Evolutionary conservation across 2,888 invertebrate genomes (phyloP).

Genomic region (Drosophila neotestacea): DNA sequence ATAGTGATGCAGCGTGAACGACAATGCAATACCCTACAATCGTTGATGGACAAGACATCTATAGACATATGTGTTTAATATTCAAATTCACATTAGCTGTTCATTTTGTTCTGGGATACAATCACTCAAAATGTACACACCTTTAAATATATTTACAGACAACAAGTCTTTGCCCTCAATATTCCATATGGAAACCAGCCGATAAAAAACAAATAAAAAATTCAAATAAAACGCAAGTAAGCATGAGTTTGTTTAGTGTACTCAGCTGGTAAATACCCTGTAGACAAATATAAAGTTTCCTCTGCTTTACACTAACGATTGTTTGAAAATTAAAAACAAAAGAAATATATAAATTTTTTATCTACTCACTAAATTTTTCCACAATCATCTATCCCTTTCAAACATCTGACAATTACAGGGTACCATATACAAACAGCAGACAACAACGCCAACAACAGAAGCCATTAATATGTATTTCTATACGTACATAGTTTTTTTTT

Average conservation of each 20-base stretch:
- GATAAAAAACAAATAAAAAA: conserved; percentile 56
- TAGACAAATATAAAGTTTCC: not conserved
- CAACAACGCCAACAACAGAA: conserved; percentile 29
- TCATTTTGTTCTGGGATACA: conserved; percentile 25
- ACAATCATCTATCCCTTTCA: not conserved
- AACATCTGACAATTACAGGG: not conserved
- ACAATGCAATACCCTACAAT: conserved; percentile 25
- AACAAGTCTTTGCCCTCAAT: conserved; percentile 20
- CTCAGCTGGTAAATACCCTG: conserved; percentile 4
- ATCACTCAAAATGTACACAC: conserved; percentile 24
- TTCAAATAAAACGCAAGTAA: conserved; percentile 36
- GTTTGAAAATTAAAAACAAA: conserved; percentile 1
- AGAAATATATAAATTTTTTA: too few relatives aligned
- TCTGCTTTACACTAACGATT: not conserved
- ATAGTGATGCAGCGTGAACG: not conserved
- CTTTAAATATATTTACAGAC: not conserved
- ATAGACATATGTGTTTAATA: conserved; percentile 23
- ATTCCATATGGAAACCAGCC: conserved; percentile 62
- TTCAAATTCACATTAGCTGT: conserved; percentile 22
- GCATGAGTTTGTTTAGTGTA: not conserved
- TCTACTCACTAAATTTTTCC: too few relatives aligned
- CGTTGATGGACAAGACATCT: not conserved
- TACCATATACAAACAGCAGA: conserved; percentile 39
- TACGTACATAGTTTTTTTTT: conserved; percentile 24
- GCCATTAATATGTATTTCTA: conserved; percentile 66